Evolutionary conservation across 2,797 vertebrate species (phyloP).

Genomic region (Tamandua tetradactyla): DNA sequence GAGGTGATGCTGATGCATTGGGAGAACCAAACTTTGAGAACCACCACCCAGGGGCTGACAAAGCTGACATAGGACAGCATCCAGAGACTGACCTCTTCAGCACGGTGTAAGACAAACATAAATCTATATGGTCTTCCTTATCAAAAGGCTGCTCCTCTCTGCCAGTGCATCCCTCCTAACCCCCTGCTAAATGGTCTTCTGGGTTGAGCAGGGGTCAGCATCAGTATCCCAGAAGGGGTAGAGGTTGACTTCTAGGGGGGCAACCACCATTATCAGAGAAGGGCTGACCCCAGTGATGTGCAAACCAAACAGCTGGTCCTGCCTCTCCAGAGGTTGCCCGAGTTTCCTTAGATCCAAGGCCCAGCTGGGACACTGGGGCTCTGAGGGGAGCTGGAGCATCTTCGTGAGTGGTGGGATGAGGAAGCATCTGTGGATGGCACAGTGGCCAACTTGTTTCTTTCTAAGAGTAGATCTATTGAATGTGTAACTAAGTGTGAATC

Average conservation of each 20-base stretch:
- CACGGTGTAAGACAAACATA: neutral
- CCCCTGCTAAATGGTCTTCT: neutral
- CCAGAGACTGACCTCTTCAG: neutral
- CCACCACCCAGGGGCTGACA: neutral
- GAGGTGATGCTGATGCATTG: neutral
- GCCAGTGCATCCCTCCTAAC: neutral
- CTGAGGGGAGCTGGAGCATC: neutral
- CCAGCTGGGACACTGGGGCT: neutral
- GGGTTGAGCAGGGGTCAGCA: neutral
- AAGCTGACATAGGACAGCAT: neutral
- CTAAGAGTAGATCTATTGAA: neutral
- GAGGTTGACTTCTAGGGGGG: neutral
- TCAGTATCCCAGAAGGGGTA: neutral
- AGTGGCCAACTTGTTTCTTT: neutral
- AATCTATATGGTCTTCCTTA: neutral
- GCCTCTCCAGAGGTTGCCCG: neutral
- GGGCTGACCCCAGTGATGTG: neutral
- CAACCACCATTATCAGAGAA: neutral
- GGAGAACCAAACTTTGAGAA: neutral
- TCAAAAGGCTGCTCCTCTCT: neutral
- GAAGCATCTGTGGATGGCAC: neutral
- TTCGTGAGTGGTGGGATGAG: neutral
- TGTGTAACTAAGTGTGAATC: neutral
- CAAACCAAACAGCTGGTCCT: neutral
- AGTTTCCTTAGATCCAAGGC: neutral